Evolutionary conservation across 2,113 vertebrate species (phyloP).

Genomic region (Boulengeromyrus knoepffleri): DNA sequence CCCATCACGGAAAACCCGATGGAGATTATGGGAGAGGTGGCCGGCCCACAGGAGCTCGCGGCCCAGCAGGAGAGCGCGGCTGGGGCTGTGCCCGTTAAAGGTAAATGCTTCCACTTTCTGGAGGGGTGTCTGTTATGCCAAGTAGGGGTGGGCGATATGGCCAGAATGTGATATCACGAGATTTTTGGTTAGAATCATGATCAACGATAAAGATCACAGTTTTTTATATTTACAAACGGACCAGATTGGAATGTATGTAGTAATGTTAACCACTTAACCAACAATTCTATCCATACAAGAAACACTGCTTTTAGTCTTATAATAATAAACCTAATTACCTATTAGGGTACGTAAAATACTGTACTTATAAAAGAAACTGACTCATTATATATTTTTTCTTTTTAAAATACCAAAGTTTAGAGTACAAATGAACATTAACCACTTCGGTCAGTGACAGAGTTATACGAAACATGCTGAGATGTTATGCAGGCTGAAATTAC

Average conservation of each 20-base stretch:
- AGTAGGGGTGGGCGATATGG: neutral
- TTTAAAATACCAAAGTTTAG: neutral
- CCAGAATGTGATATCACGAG: neutral
- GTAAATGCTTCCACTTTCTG: neutral
- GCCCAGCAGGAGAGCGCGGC: constrained; percentile 3
- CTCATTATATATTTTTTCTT: neutral
- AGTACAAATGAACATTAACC: neutral
- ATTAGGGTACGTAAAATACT: neutral
- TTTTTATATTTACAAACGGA: neutral
- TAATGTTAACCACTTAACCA: neutral
- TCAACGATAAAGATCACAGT: neutral
- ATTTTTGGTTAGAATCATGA: neutral
- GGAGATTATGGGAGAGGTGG: neutral
- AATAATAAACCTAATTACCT: neutral
- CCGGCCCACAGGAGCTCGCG: constrained; percentile 19
- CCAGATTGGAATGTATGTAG: neutral
- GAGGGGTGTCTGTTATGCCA: neutral
- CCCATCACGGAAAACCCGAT: neutral
- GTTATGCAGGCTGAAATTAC: neutral
- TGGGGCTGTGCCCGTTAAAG: neutral
- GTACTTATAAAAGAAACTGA: neutral
- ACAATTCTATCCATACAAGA: neutral
- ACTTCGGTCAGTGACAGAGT: neutral
- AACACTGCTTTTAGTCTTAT: neutral
- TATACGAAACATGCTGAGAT: neutral